phyloP scores from a whole-genome alignment of 2,113 vertebrate genomes.

The Antigone vipio region DNA sequence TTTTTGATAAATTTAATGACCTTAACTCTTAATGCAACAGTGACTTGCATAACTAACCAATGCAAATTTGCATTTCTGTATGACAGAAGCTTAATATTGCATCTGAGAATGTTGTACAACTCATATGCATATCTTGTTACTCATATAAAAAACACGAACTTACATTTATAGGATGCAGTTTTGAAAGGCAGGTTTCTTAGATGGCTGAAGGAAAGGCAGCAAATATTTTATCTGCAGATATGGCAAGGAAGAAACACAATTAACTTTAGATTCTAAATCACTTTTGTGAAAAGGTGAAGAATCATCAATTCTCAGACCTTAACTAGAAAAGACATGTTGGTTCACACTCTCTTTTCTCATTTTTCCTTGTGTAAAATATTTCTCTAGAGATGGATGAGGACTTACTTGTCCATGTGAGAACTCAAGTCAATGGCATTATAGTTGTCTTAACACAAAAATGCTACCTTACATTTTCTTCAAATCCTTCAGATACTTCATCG shows the following conservation, averaged over 20 bases:
- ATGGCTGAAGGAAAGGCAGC: not conserved
- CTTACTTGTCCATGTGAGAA: not conserved
- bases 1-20: not conserved
- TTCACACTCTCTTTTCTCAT: not conserved
- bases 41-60: not conserved
- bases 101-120: not conserved
- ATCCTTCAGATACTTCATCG: not conserved
- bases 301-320: not conserved
- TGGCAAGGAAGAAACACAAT: not conserved
- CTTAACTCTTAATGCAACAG: not conserved
- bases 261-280: not conserved
- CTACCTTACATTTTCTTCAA: not conserved
- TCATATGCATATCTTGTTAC: not conserved
- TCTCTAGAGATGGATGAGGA: not conserved
- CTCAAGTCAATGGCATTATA: not conserved
- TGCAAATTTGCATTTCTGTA: not conserved
- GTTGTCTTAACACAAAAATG: rapidly evolving
- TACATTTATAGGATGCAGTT: not conserved
- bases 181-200: not conserved
- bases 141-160: not conserved
- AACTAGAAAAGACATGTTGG: not conserved
- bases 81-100: not conserved
- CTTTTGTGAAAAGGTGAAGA: not conserved
- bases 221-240: not conserved
- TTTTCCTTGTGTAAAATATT: not conserved